Conservation (phyloP, 2,113 vertebrate species). For the Lontra canadensis region DNA sequence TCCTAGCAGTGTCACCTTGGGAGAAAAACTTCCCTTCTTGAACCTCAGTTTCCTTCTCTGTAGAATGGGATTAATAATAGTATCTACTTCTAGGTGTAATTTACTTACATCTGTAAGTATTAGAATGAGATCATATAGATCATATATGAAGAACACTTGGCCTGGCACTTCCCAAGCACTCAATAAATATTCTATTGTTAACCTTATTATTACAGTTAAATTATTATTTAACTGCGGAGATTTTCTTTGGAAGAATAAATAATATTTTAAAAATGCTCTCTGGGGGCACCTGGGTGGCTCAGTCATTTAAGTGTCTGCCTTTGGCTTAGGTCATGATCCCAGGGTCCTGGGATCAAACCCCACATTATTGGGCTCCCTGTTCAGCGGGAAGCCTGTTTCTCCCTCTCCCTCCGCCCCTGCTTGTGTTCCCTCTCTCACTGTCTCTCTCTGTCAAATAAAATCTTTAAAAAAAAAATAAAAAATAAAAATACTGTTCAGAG, state of each 20-base stretch:
- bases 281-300: too few relatives aligned
- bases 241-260: not conserved
- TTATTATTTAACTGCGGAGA: not conserved
- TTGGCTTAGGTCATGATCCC: too few relatives aligned
- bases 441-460: too few relatives aligned
- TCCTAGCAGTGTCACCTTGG: not conserved
- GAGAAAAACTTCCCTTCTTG: not conserved
- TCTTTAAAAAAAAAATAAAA: not conserved
- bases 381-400: too few relatives aligned
- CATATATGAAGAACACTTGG: not conserved
- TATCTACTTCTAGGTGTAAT: not conserved
- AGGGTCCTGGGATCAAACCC: too few relatives aligned
- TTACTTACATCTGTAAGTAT: not conserved
- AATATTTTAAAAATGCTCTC: not conserved
- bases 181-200: not conserved
- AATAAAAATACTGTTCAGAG: not conserved
- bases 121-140: not conserved
- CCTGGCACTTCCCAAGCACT: not conserved
- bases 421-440: too few relatives aligned
- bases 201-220: not conserved
- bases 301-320: too few relatives aligned
- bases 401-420: too few relatives aligned
- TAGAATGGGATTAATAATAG: not conserved
- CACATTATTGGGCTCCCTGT: too few relatives aligned
- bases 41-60: not conserved